These are phyloP conservation scores for Nymphalis io DNA, from an alignment of 1,140 invertebrate genomes.

Conservation along the genomic window DNA sequence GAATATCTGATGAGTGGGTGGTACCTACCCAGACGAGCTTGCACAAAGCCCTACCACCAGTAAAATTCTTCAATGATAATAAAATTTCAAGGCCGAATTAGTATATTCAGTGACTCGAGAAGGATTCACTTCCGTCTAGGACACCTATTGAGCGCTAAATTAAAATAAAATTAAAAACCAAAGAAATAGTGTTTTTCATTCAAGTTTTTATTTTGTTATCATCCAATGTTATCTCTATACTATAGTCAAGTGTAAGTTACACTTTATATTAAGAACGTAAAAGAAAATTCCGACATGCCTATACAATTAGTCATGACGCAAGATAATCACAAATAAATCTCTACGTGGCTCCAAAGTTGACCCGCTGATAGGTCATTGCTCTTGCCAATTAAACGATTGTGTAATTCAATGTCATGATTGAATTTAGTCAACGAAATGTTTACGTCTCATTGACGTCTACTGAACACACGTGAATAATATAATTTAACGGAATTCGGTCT, in stretches of 20 bases:
- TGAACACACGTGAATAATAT: background rate
- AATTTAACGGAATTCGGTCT: background rate
- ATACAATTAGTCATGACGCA: background rate
- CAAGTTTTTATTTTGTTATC: no score
- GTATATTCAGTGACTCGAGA: no score
- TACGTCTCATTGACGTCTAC: conserved; percentile 9
- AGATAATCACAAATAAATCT: conserved; percentile 2
- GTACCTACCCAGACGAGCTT: no score
- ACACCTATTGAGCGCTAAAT: no score
- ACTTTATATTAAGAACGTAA: background rate
- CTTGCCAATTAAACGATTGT: conserved; percentile 38
- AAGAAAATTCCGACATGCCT: background rate
- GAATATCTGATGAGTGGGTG: no score
- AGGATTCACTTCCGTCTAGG: no score
- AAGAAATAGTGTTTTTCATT: no score
- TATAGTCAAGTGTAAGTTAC: background rate
- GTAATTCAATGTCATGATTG: conserved; percentile 36
- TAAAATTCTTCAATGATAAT: no score
- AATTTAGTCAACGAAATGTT: conserved; percentile 26
- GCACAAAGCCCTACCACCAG: no score
- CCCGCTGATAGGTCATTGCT: conserved; percentile 34
- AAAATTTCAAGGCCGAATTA: no score
- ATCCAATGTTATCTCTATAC: no score
- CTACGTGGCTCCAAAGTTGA: background rate
- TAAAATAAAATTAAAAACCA: no score